Conservation (phyloP, 1,140 invertebrate genomes). For the Drosophila ficusphila region DNA sequence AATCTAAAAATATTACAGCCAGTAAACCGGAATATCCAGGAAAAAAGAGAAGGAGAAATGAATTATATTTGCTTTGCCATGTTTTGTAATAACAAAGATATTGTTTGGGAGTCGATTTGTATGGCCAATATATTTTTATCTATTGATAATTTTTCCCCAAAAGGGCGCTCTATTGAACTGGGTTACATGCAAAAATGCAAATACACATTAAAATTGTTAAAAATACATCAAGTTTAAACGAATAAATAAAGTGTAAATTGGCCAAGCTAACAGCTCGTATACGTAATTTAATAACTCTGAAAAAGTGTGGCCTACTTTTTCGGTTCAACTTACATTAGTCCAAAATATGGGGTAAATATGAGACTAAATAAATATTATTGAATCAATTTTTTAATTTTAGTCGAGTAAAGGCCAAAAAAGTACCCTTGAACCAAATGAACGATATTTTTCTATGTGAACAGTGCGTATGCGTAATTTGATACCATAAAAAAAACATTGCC, state of each 20-base stretch:
- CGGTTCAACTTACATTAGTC: background rate
- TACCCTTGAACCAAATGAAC: background rate
- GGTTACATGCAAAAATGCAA: background rate
- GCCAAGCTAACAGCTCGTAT: background rate
- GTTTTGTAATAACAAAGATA: background rate
- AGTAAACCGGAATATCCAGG: background rate
- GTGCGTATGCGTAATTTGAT: slow-evolving; percentile 8
- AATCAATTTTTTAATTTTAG: background rate
- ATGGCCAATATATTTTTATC: background rate
- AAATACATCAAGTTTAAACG: background rate
- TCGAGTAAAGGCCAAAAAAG: background rate
- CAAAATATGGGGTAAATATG: background rate
- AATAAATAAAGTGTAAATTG: background rate
- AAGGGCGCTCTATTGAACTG: background rate
- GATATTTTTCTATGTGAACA: background rate
- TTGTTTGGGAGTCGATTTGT: background rate
- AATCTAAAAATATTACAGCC: background rate
- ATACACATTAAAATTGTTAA: background rate
- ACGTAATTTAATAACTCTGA: background rate
- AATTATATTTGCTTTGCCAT: background rate
- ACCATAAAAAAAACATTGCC: background rate
- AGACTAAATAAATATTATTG: background rate
- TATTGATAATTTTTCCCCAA: background rate
- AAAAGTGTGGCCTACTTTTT: background rate
- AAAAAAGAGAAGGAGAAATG: background rate